Percentiles rank a stretch among this genome's conserved stretches.
These are phyloP conservation scores for Ictalurus furcatus DNA, from an alignment of 2,113 vertebrate species.

Conservation along the genomic window DNA sequence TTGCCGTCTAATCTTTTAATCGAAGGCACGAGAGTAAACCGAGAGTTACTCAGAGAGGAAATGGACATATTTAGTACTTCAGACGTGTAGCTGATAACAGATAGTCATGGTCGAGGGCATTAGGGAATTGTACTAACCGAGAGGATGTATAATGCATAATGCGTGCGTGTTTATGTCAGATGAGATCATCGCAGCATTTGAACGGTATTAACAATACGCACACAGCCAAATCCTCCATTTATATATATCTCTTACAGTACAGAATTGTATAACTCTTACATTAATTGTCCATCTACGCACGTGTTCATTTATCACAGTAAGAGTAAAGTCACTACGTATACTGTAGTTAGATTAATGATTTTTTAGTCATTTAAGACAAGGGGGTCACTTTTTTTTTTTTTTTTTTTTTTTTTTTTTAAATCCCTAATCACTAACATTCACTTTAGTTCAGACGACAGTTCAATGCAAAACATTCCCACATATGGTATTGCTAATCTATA, in stretches of 20 bases:
- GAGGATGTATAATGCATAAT: neutral
- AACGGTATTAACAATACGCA: neutral
- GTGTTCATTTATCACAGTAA: neutral
- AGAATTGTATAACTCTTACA: neutral
- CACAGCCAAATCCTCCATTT: neutral
- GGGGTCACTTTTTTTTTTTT: no score
- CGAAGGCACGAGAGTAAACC: neutral
- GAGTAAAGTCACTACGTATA: neutral
- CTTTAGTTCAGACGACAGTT: neutral
- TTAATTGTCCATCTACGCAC: neutral
- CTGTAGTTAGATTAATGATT: neutral
- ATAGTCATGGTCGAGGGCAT: neutral
- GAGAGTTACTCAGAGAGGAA: conserved; percentile 1
- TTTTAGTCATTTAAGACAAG: neutral
- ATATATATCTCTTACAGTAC: neutral
- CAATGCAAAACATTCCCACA: neutral
- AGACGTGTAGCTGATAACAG: conserved; percentile 33
- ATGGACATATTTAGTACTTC: neutral
- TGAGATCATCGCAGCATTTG: neutral
- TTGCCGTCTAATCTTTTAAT: neutral
- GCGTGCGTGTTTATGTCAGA: neutral
- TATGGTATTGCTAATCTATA: neutral
- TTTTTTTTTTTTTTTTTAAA: no score
- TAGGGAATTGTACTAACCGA: neutral
- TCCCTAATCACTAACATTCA: neutral